Conservation (phyloP, 2,797 vertebrate species). For the Tenualosa ilisha region DNA sequence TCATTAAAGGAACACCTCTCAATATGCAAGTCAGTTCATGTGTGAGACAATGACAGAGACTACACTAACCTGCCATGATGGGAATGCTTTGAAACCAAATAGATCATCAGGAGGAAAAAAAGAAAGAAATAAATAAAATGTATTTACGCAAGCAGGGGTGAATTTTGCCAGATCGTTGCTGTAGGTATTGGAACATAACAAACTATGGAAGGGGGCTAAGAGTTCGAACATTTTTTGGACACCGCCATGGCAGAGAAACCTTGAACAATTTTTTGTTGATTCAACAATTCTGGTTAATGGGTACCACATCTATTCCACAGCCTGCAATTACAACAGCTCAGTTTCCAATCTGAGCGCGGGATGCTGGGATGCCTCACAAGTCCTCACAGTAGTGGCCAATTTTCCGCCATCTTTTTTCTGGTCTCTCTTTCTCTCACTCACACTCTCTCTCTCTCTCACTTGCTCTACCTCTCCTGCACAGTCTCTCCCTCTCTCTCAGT, state of each 20-base stretch:
- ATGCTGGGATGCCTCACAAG: slow-evolving; percentile 78
- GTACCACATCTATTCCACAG: slow-evolving; percentile 84
- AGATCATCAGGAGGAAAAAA: background rate
- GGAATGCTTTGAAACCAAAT: slow-evolving; percentile 7
- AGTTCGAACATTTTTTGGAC: slow-evolving; percentile 78
- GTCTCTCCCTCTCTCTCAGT: background rate
- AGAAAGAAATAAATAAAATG: slow-evolving; percentile 44
- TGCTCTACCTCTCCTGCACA: slow-evolving; percentile 32
- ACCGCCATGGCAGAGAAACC: slow-evolving; percentile 75
- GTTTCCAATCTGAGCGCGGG: slow-evolving; percentile 81
- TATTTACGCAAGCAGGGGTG: slow-evolving; percentile 61
- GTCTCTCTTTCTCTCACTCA: slow-evolving; percentile 57
- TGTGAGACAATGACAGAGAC: slow-evolving; percentile 26
- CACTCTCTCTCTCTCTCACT: slow-evolving; percentile 50
- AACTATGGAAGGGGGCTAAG: slow-evolving; percentile 71
- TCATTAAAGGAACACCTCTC: slow-evolving; percentile 42
- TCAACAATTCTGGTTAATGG: slow-evolving; percentile 87
- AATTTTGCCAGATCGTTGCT: slow-evolving; percentile 72
- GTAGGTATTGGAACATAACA: slow-evolving; percentile 77
- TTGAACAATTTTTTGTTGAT: slow-evolving; percentile 83
- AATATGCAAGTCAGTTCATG: slow-evolving; percentile 31
- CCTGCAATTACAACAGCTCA: slow-evolving; percentile 87
- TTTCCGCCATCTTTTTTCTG: slow-evolving; percentile 71
- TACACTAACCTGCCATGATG: background rate
- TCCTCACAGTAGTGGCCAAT: slow-evolving; percentile 74